Evolutionary conservation across 2,888 invertebrate genomes (phyloP).

Genomic region (Bombylius major): DNA sequence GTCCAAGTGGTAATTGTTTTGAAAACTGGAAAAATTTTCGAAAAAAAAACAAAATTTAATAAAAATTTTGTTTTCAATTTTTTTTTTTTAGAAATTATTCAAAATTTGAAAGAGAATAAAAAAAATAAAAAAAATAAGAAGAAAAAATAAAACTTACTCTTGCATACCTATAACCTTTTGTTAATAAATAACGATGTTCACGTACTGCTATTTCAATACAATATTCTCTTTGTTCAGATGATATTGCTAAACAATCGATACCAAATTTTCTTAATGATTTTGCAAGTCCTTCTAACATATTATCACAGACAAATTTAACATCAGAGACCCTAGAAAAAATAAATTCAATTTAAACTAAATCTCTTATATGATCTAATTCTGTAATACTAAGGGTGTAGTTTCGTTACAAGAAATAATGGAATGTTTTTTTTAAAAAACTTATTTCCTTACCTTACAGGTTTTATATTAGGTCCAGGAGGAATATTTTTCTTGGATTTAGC

Average conservation of each 20-base stretch:
- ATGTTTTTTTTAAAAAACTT: background rate
- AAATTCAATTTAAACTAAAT: background rate
- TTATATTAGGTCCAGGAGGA: constrained; percentile 1
- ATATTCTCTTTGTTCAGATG: constrained; percentile 39
- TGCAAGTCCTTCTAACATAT: constrained; percentile 45
- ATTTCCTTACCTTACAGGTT: background rate
- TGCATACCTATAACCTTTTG: constrained; percentile 38
- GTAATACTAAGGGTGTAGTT: no score
- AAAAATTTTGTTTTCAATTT: background rate
- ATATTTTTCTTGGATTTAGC: constrained; percentile 8
- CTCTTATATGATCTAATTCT: background rate
- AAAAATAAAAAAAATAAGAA: background rate
- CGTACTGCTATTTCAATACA: constrained; percentile 40
- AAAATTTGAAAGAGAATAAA: no score
- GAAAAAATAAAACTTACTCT: constrained; percentile 27
- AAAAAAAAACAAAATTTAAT: background rate
- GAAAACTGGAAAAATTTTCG: constrained; percentile 21
- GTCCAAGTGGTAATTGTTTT: constrained; percentile 14
- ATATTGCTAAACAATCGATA: constrained; percentile 44
- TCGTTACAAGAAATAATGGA: background rate
- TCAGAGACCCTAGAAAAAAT: constrained; percentile 13
- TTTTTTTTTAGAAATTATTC: background rate
- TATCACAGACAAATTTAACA: constrained; percentile 45
- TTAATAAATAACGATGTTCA: constrained; percentile 44
- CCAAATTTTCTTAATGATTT: constrained; percentile 51